A percentile compares a stretch with the other conserved stretches of the same genome.
Conservation (phyloP, 1,140 invertebrate genomes). For the Pachyrhynchus sulphureomaculatus region DNA sequence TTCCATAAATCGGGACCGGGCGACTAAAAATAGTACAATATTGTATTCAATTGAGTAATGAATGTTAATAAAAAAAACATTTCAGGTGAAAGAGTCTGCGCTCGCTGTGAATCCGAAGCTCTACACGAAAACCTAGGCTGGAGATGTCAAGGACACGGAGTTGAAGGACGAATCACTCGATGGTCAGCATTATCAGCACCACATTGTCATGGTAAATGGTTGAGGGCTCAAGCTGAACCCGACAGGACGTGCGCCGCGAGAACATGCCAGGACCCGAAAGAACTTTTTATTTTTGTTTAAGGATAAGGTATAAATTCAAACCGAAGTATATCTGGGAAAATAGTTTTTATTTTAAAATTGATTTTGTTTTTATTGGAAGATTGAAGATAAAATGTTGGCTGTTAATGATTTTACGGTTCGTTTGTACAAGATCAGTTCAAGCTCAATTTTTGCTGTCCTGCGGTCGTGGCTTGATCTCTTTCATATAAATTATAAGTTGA, state of each 20-base stretch:
- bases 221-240: slow-evolving; percentile 62
- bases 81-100: slow-evolving; percentile 70
- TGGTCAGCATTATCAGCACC: slow-evolving; percentile 75
- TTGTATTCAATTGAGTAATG: too few species aligned
- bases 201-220: slow-evolving; percentile 82
- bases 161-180: slow-evolving; percentile 68
- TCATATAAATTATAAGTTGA: too few species aligned
- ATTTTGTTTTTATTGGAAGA: too few species aligned
- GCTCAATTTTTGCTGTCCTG: too few species aligned
- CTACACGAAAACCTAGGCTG: slow-evolving; percentile 69
- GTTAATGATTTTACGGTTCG: too few species aligned
- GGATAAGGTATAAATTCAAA: not conserved
- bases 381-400: too few species aligned
- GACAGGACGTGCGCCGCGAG: slow-evolving; percentile 56
- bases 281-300: slow-evolving; percentile 70
- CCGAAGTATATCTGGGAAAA: not conserved
- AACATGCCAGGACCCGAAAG: slow-evolving; percentile 56
- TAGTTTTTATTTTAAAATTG: not conserved
- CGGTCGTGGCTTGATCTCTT: too few species aligned
- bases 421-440: too few species aligned
- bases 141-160: slow-evolving; percentile 77
- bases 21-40: too few species aligned
- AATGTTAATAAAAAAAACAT: too few species aligned
- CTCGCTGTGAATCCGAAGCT: slow-evolving; percentile 75
- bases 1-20: too few species aligned